phyloP scores from a whole-genome alignment of 1,140 invertebrate species.

The Drosophila ananassae region DNA sequence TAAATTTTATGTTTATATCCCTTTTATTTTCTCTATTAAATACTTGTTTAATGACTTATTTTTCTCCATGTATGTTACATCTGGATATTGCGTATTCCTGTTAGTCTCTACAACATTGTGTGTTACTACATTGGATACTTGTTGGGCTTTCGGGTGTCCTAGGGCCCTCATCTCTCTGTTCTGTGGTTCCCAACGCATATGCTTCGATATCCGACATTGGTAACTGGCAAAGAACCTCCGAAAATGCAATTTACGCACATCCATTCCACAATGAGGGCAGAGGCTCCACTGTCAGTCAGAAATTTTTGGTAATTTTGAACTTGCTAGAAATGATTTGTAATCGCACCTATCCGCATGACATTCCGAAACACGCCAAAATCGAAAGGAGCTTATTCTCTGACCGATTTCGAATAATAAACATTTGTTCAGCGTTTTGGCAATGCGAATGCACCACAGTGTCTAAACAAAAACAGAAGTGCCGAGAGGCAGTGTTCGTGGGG shows the following conservation, averaged over 20 bases:
- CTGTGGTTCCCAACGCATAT: constrained; percentile 16
- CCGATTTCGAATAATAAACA: constrained; percentile 53
- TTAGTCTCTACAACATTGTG: background rate
- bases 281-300: constrained; percentile 5
- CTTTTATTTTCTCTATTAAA: background rate
- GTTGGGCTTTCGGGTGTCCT: background rate
- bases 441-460: constrained; percentile 40
- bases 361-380: background rate
- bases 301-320: constrained; percentile 54
- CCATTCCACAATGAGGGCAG: background rate
- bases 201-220: constrained; percentile 20
- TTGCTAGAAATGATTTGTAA: constrained; percentile 61
- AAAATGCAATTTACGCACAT: constrained; percentile 42
- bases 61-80: background rate
- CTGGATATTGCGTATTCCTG: background rate
- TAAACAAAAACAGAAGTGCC: constrained; percentile 52
- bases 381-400: background rate
- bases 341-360: constrained; percentile 41
- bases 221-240: constrained; percentile 9
- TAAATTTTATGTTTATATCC: background rate
- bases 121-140: background rate
- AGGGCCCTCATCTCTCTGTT: constrained; percentile 10
- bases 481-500: constrained; percentile 25
- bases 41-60: background rate
- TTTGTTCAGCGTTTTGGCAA: constrained; percentile 48